Base-by-base conservation (phyloP, 2,888 invertebrate genomes). In the Drosophila maculinotata region DNA sequence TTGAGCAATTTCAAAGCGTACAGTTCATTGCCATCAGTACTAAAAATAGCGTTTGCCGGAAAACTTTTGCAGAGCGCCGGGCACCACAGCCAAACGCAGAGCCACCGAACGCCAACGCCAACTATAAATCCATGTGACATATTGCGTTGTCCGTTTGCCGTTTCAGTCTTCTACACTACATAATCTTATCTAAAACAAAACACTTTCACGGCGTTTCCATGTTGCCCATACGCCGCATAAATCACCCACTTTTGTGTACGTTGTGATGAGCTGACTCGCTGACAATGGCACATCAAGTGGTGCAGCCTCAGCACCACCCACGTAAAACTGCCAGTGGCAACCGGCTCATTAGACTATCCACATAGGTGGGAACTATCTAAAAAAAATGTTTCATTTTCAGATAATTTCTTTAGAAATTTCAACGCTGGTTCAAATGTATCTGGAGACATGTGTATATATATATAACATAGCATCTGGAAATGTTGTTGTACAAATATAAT, bases 131-230 rank as follows among this genome's bases (percentile, higher is more conserved):
- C 81, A 60, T 72, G 69, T 82, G 81, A 82, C 81, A 81, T 80
- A 81, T 87, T 81, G 78, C 72, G 71, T 57, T 58, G 79, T 69
- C 66, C 79, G 53, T 14, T 31, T 26, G 44, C 33, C 2, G 36
- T 45, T 17, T 30, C 30, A 42, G 58, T 58, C 54, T 60, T 31
- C 42, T 54, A 36, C 38, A 52, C 48, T 41, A 75, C 67, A 79
- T 83, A 80, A 83, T 83, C 75, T 86, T 84, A 87, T 87, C 81
- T 84, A 63, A 80, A 80, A 84, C 81, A 80, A 87, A 82, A 87
- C 64, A 81, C 73, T 87, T 77, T 86, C 62, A 38, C 47, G 38
- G 59, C 56, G 64, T 69, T 79, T 54, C 60, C 66, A 60, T 60
- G 56, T 42, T 58, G 44, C 25, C 39, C 51, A 42, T 30, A 53